phyloP scores from a whole-genome alignment of 2,888 invertebrate species.

The Perdita meconis region DNA sequence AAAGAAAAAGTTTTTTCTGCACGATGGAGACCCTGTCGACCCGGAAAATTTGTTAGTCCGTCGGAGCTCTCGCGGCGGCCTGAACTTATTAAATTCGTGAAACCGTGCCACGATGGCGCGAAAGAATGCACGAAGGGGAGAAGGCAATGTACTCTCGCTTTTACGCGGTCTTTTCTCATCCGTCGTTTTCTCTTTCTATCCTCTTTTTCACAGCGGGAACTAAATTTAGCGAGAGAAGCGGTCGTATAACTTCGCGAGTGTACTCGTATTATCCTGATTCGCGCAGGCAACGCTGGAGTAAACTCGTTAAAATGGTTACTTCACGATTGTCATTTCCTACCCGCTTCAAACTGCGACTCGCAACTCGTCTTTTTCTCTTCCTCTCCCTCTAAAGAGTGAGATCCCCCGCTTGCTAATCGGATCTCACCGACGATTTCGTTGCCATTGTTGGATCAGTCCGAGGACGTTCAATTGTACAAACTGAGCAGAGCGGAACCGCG shows the following conservation, averaged over 20 bases:
- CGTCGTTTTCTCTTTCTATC: constrained; percentile 49
- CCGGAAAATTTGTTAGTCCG: constrained; percentile 28
- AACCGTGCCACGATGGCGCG: constrained; percentile 40
- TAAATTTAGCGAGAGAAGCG: constrained; percentile 74
- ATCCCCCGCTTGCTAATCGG: background rate
- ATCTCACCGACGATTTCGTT: background rate
- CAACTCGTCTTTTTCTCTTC: constrained; percentile 8
- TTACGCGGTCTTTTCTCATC: constrained; percentile 52
- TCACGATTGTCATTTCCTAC: constrained; percentile 55
- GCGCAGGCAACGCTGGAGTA: constrained; percentile 30
- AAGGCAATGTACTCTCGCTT: constrained; percentile 48
- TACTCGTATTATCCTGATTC: constrained; percentile 61
- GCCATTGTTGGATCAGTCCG: background rate
- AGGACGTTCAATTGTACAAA: too few species aligned
- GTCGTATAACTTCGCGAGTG: constrained; percentile 60
- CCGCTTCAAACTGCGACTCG: background rate
- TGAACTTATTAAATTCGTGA: constrained; percentile 51
- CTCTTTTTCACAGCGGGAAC: constrained; percentile 56
- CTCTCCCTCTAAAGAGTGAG: too few species aligned
- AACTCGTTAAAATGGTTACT: constrained; percentile 65
- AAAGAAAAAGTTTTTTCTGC: constrained; percentile 12
- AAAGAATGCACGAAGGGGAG: constrained; percentile 54
- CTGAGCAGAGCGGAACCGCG: too few species aligned
- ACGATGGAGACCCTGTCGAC: background rate
- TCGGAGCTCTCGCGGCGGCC: constrained; percentile 6